Evolutionary conservation across 2,888 invertebrate species (phyloP).

Genomic region (Eilema griseolum): DNA sequence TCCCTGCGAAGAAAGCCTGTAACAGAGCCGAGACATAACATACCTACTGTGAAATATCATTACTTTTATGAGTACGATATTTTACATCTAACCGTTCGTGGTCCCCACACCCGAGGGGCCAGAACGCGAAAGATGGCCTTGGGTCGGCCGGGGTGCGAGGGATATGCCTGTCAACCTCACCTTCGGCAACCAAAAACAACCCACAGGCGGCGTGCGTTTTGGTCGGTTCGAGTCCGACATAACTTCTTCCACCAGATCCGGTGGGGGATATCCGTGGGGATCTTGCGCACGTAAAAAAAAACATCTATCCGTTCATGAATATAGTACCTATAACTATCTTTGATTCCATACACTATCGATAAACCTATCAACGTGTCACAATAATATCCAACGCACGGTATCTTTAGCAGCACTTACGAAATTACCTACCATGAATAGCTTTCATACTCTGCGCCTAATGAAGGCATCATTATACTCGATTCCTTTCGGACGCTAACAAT

Average conservation of each 20-base stretch:
- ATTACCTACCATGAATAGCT: slow-evolving; percentile 1
- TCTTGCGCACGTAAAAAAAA: too few species aligned
- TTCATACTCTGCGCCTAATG: background rate
- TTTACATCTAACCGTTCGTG: background rate
- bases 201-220: too few species aligned
- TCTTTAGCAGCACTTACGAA: background rate
- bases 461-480: background rate
- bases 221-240: too few species aligned
- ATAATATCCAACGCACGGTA: background rate
- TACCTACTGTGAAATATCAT: background rate
- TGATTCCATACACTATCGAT: background rate
- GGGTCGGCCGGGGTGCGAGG: too few species aligned
- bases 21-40: too few species aligned
- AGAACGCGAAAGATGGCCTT: too few species aligned
- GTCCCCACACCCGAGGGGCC: too few species aligned
- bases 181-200: too few species aligned
- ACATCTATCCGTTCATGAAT: background rate
- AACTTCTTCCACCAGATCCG: too few species aligned
- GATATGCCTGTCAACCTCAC: too few species aligned
- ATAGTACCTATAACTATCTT: background rate
- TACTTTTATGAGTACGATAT: background rate
- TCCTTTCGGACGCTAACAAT: background rate
- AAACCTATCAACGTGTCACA: background rate
- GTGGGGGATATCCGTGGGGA: too few species aligned
- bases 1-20: too few species aligned